These are phyloP conservation scores for Lepisosteus osseus DNA, from an alignment of 2,113 vertebrate genomes.

Conservation along the genomic window DNA sequence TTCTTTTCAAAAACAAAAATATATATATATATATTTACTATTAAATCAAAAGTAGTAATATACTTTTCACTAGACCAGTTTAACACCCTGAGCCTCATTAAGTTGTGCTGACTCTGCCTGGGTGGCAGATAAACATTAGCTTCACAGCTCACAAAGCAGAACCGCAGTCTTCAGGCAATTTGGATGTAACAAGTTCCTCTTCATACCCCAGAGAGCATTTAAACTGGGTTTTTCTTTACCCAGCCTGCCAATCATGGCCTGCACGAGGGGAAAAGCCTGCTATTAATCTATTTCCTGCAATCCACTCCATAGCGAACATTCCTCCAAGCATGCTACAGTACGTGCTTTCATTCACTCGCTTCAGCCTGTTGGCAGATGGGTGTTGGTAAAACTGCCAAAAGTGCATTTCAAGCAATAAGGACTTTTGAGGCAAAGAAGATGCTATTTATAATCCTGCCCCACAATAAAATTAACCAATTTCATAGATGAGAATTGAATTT, in stretches of 20 bases:
- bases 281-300: conserved; percentile 42
- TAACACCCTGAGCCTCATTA: conserved; percentile 55
- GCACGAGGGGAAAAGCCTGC: conserved; percentile 24
- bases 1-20: conserved; percentile 23
- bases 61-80: conserved; percentile 41
- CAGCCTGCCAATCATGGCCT: conserved; percentile 52
- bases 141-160: conserved; percentile 77
- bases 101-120: conserved; percentile 53
- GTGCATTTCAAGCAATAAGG: background rate
- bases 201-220: conserved; percentile 61
- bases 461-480: background rate
- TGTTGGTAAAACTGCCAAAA: background rate
- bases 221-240: conserved; percentile 61
- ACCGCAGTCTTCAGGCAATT: conserved; percentile 65
- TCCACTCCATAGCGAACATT: conserved; percentile 7
- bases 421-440: background rate
- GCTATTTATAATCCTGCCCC: background rate
- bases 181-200: conserved; percentile 66
- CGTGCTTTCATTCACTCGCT: background rate
- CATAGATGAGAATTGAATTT: too few species aligned
- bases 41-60: conserved; percentile 37
- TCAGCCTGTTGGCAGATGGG: background rate
- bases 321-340: background rate
- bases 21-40: conserved; percentile 28
- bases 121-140: conserved; percentile 72